Evolutionary conservation across 2,888 invertebrate species (phyloP).

Genomic region (Cryptus armator): DNA sequence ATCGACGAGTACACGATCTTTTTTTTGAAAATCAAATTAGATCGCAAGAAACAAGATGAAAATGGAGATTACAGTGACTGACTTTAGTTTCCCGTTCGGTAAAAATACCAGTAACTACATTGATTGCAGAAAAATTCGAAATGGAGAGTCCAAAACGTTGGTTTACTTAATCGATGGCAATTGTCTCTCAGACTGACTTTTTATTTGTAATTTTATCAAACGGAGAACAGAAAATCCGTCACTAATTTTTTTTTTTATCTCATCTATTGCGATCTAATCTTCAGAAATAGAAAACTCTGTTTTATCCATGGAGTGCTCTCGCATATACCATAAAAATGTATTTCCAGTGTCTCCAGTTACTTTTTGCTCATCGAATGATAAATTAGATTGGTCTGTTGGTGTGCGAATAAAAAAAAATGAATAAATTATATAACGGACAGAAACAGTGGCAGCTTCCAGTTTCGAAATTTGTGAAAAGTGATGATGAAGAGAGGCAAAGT

Average conservation of each 20-base stretch:
- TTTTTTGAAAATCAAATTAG: not conserved
- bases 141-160: not conserved
- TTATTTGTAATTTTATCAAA: not conserved
- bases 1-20: not conserved
- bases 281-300: not conserved
- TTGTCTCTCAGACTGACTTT: too few relatives aligned
- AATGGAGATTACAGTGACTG: not conserved
- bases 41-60: not conserved
- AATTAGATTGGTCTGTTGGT: not conserved
- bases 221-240: too few relatives aligned
- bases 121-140: not conserved
- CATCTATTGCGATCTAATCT: not conserved
- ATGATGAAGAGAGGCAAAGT: constrained; percentile 28
- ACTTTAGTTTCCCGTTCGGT: not conserved
- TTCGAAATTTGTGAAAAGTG: constrained; percentile 47
- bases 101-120: not conserved
- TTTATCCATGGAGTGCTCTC: not conserved
- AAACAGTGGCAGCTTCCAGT: constrained; percentile 2
- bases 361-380: not conserved
- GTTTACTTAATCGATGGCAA: not conserved
- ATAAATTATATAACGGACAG: not conserved
- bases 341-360: not conserved
- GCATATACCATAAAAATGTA: not conserved
- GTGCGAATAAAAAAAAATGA: not conserved
- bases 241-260: too few relatives aligned